Conservation (phyloP, 2,113 vertebrate genomes). For the Strigops habroptila region DNA sequence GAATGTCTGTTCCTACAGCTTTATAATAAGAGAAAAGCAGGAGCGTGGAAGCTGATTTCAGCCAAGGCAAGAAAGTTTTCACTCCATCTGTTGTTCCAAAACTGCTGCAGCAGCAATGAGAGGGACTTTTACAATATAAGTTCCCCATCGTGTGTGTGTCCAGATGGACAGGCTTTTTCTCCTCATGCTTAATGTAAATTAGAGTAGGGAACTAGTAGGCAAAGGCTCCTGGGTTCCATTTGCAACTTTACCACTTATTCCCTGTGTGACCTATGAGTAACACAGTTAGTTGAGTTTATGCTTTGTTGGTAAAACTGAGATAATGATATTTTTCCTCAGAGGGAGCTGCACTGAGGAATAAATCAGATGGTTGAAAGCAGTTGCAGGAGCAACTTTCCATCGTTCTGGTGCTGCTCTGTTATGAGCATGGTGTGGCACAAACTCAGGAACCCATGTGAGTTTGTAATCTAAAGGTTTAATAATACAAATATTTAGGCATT, state of each 20-base stretch:
- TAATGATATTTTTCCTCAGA: not conserved
- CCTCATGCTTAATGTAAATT: not conserved
- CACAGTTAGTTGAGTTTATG: not conserved
- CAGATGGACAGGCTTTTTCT: not conserved
- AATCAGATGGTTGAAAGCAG: not conserved
- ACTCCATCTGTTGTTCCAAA: not conserved
- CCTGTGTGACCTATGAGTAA: not conserved
- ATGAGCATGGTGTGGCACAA: not conserved
- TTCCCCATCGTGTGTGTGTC: not conserved
- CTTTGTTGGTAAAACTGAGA: not conserved
- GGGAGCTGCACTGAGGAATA: not conserved
- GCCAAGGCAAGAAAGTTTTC: not conserved
- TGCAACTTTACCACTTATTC: not conserved
- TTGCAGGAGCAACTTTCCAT: not conserved
- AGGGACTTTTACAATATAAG: not conserved
- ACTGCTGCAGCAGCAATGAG: not conserved
- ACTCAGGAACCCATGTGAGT: not conserved
- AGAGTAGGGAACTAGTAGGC: not conserved
- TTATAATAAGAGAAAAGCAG: not conserved
- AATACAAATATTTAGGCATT: not conserved
- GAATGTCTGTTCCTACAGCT: not conserved
- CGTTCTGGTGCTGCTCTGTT: not conserved
- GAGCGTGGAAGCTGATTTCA: not conserved
- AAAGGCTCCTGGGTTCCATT: not conserved
- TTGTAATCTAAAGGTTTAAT: not conserved